These are phyloP conservation scores for Germaria angustata DNA, from an alignment of 2,888 invertebrate genomes.

Conservation along the genomic window DNA sequence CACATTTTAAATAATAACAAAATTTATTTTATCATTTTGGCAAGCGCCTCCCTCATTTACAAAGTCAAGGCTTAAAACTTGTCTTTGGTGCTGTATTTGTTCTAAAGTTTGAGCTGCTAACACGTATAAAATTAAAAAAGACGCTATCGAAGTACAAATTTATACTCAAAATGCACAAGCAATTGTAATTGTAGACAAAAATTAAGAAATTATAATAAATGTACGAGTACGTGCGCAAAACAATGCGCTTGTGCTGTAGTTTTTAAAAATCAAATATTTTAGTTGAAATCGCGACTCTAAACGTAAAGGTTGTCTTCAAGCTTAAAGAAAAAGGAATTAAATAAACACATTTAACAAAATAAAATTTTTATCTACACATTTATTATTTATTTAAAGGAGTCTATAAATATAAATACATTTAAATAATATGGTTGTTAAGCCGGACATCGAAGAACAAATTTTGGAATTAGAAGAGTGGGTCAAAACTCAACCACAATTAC, in stretches of 20 bases:
- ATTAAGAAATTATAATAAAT: not conserved
- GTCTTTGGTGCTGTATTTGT: not conserved
- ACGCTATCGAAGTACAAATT: not conserved
- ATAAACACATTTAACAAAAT: not conserved
- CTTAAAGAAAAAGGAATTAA: not conserved
- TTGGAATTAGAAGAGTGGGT: slow-evolving; percentile 81
- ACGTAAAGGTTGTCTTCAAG: slow-evolving; percentile 39
- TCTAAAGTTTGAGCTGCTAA: not conserved
- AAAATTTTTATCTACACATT: not conserved
- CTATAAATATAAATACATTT: not conserved
- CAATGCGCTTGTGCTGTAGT: slow-evolving; percentile 10
- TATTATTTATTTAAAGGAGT: not conserved
- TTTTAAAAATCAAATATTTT: slow-evolving; percentile 54
- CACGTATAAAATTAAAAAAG: not conserved
- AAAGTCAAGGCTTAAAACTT: not conserved
- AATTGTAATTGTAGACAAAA: not conserved
- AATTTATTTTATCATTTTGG: not conserved
- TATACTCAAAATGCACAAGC: not conserved
- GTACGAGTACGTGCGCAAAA: not conserved
- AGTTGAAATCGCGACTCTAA: slow-evolving; percentile 61
- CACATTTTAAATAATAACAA: not conserved
- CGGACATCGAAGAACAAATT: slow-evolving; percentile 69
- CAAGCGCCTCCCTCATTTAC: not conserved
- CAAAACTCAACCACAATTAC: slow-evolving; percentile 84
- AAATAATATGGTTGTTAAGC: slow-evolving; percentile 60